These are phyloP conservation scores for Setophaga coronata DNA, from an alignment of 2,113 vertebrate species.

Conservation along the genomic window DNA sequence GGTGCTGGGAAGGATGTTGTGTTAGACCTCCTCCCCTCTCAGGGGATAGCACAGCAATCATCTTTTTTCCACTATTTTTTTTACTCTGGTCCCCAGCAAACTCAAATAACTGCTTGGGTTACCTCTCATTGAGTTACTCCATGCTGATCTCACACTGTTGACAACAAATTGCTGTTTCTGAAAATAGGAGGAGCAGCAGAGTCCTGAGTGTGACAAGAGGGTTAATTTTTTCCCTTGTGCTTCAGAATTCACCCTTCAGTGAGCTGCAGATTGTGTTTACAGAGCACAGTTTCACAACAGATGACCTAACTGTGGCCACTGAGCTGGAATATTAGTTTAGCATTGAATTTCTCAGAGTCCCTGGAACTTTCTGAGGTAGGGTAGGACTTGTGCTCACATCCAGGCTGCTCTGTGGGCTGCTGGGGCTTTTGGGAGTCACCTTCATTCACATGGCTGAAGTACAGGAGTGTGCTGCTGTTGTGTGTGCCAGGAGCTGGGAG, in stretches of 20 bases:
- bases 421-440: background rate
- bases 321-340: constrained; percentile 17
- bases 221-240: constrained; percentile 7
- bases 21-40: background rate
- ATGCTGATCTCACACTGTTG: background rate
- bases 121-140: background rate
- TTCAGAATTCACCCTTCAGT: constrained; percentile 17
- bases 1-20: background rate
- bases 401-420: background rate
- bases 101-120: background rate
- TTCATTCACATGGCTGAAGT: background rate
- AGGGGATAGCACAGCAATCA: background rate
- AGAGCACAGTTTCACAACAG: background rate
- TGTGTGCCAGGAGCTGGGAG: background rate
- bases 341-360: background rate
- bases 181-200: background rate
- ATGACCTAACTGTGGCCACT: background rate
- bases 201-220: background rate
- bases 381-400: background rate
- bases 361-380: background rate
- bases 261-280: constrained; percentile 14
- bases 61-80: background rate
- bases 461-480: background rate
- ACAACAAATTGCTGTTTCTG: background rate
- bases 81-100: background rate